phyloP scores from a whole-genome alignment of 2,888 invertebrate genomes.

The Gari tellinella region DNA sequence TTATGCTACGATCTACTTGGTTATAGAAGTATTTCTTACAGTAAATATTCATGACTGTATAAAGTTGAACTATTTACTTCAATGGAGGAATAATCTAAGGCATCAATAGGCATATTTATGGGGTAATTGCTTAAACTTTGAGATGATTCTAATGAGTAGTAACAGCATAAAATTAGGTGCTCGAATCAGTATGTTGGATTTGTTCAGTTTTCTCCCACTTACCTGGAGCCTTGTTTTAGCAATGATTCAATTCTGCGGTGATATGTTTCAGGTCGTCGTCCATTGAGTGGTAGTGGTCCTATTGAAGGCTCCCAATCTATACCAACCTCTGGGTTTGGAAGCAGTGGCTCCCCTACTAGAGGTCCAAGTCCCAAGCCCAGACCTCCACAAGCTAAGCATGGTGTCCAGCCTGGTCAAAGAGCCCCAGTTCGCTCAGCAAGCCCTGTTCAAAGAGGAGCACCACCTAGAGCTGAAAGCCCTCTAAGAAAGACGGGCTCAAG shows the following conservation, averaged over 20 bases:
- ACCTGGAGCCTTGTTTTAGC: too few relatives aligned
- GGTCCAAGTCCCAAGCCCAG: constrained; percentile 49
- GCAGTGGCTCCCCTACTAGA: constrained; percentile 49
- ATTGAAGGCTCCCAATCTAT: constrained; percentile 22
- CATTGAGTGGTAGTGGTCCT: constrained; percentile 33
- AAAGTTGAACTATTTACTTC: too few relatives aligned
- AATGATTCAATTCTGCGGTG: constrained; percentile 11
- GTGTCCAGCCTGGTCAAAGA: constrained; percentile 17
- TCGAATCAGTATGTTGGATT: too few relatives aligned
- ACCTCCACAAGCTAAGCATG: not conserved
- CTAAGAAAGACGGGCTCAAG: constrained; percentile 65
- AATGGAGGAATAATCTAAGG: too few relatives aligned
- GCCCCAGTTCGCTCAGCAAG: constrained; percentile 60
- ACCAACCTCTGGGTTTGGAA: constrained; percentile 51
- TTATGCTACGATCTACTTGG: too few relatives aligned
- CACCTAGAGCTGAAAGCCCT: constrained; percentile 48
- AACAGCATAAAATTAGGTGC: too few relatives aligned
- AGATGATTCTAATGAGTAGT: too few relatives aligned
- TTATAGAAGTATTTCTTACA: too few relatives aligned
- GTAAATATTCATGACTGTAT: too few relatives aligned
- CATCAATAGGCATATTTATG: too few relatives aligned
- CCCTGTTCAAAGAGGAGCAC: constrained; percentile 51
- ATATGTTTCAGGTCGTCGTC: constrained; percentile 40
- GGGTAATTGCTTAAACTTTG: too few relatives aligned
- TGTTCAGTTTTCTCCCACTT: too few relatives aligned